Evolutionary conservation across 2,113 vertebrate species (phyloP), one percentile per base, ranked within the genome.

Genomic region (Geococcyx californianus): DNA sequence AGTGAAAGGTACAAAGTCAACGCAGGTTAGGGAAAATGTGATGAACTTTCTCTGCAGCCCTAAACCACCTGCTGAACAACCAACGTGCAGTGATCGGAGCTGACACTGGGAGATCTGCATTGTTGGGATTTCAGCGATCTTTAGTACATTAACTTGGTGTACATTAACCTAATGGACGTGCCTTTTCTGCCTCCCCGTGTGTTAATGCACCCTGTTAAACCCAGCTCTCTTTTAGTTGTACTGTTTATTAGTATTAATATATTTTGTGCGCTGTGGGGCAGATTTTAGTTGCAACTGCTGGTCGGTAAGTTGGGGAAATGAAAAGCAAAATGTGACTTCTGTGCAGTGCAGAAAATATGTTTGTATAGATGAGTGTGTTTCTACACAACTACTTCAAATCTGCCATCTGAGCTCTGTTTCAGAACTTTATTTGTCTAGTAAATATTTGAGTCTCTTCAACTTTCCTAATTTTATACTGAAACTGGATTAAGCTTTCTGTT

Each of bases 21-120:
- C 0, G 1, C 13, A 49, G 0, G 0, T 52, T 56, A 40, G 38
- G 74, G 69, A 72, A 87, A 84, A 81, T 0, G 0, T 42, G 55
- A 34, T 11, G 18, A 70, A 72, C 80, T 92, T 72, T 84, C 72
- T 70, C 64, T 3, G 1, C 42, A 55, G 62, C 73, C 38, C 16
- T 68, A 58, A 90, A 70, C 16, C 20, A 63, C 58, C 29, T 54
- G 64, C 56, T 69, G 54, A 90, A 31, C 45, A 75, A 56, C 33
- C 28, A 52, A 21, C 0, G 2, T 21, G 24, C 33, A 20, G 68
- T 24, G 76, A 56, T 55, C 42, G 44, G 47, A 89, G 68, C 59
- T 74, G 63, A 17, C 33, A 8, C 4, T 13, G 52, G 29, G 67
- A 92, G 55, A 42, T 55, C 34, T 52, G 25, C 38, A 24, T 23